Percentiles rank a stretch among this genome's conserved stretches.
phyloP scores from a whole-genome alignment of 2,888 invertebrate species.

The Melangyna quadrimaculata region DNA sequence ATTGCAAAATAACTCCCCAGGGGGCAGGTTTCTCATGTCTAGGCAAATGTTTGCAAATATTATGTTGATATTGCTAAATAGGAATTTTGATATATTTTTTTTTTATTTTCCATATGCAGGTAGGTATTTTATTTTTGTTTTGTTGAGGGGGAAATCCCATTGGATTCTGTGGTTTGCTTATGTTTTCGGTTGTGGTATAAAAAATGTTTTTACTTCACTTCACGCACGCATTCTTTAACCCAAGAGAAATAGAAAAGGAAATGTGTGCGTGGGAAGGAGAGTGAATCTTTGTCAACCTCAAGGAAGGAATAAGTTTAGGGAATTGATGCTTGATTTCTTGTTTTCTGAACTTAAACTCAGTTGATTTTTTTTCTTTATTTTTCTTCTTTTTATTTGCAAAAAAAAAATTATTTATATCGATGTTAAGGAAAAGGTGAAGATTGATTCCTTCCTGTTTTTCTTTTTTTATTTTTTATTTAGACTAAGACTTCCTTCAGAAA shows the following conservation, averaged over 20 bases:
- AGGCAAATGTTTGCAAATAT: conserved; percentile 47
- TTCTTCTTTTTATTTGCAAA: background rate
- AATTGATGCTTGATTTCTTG: conserved; percentile 44
- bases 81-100: conserved; percentile 15
- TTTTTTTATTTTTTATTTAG: background rate
- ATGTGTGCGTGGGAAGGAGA: background rate
- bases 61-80: conserved; percentile 35
- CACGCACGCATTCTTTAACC: conserved; percentile 15
- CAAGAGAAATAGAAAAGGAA: background rate
- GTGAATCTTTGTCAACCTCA: conserved; percentile 11
- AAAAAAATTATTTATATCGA: conserved; percentile 11
- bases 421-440: conserved; percentile 37
- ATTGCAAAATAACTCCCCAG: conserved; percentile 27
- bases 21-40: conserved; percentile 21
- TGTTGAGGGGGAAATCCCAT: conserved; percentile 26
- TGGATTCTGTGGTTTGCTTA: background rate
- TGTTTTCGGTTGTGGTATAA: conserved; percentile 28
- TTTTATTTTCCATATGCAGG: background rate
- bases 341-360: conserved; percentile 27
- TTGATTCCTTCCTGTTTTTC: conserved; percentile 26
- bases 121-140: background rate
- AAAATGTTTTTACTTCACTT: conserved; percentile 21
- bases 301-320: conserved; percentile 25
- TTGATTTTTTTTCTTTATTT: conserved; percentile 9
- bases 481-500: background rate